These are phyloP conservation scores for Gymnorhina tibicen DNA, from an alignment of 2,113 vertebrate species.

Conservation along the genomic window DNA sequence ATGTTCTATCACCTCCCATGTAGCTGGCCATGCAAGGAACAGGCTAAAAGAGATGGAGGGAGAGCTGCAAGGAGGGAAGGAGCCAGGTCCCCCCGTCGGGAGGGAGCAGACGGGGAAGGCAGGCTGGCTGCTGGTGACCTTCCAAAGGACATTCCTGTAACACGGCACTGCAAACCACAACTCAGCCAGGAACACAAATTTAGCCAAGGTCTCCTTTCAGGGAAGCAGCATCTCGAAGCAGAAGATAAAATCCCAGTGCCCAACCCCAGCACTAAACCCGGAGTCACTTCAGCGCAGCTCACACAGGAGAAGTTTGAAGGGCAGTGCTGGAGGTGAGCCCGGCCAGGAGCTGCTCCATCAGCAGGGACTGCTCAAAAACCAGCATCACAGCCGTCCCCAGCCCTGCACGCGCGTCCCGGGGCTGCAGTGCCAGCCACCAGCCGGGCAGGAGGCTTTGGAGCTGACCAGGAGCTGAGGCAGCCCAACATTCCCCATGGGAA, in stretches of 20 bases:
- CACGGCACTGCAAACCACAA: neutral
- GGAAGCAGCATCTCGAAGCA: neutral
- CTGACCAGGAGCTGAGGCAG: neutral
- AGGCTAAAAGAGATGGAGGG: neutral
- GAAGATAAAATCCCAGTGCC: neutral
- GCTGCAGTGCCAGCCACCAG: neutral
- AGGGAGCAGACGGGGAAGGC: neutral
- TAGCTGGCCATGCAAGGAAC: neutral
- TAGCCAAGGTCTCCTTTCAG: neutral
- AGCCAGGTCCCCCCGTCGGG: rapidly evolving
- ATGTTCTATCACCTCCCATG: neutral
- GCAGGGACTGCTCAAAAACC: neutral
- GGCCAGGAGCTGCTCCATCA: neutral
- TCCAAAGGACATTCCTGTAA: neutral
- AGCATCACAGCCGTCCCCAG: rapidly evolving
- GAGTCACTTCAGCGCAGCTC: neutral
- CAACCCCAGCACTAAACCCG: neutral
- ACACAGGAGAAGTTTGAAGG: neutral
- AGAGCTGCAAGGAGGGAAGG: neutral
- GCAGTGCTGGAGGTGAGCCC: neutral
- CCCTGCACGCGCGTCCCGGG: neutral
- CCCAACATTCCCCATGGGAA: rapidly evolving
- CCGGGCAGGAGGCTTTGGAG: neutral
- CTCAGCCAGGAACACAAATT: rapidly evolving
- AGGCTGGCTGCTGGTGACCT: neutral